Base-by-base conservation (phyloP, 2,113 vertebrate genomes). In the Brevimyrus niger region DNA sequence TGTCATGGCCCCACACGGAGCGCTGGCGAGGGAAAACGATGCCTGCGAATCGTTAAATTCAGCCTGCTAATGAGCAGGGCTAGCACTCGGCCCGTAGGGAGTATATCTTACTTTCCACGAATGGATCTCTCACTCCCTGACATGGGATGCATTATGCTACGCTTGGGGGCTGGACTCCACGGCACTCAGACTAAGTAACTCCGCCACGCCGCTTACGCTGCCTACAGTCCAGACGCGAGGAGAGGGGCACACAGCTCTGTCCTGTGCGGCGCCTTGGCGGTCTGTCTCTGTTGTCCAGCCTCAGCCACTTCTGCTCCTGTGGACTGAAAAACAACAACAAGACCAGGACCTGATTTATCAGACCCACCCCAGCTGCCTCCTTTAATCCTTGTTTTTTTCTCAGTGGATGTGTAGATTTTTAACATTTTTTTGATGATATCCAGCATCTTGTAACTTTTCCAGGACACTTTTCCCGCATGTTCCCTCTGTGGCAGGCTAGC, bases 101-200 rank as follows among this genome's bases (percentile, higher is more conserved):
- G 86, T 92, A 92, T 93, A 89, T 48, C 44, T 90, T 80, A 69
- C 91, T 73, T 83, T 61, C 31, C 82, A 76, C 17, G 48, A 53
- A 23, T 65, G 15, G 35, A 65, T 61, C 85, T 89, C 53, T 89
- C 86, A 88, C 61, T 51, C 85, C 44, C 90, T 0, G n/a, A 65
- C 83, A 76, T 86, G 86, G 90, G 90, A 91, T 48, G 89, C 86
- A 89, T 53, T 51, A 38, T 90, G 11, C 47, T 87, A 44, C 42
- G 50, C 42, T 92, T 93, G 89, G 87, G 6, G 95, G 94, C 93
- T 92, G 94, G 89, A 94, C 94, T 69, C 61, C 61, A 69, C 61
- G n/a, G 61, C 61, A 69, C 61, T 91, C 92, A 89, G 19, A 65
- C 90, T 91, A 87, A 90, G 93, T 87, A 46, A 51, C 58, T n/a